phyloP scores from a whole-genome alignment of 2,113 vertebrate species.

The Merops nubicus region DNA sequence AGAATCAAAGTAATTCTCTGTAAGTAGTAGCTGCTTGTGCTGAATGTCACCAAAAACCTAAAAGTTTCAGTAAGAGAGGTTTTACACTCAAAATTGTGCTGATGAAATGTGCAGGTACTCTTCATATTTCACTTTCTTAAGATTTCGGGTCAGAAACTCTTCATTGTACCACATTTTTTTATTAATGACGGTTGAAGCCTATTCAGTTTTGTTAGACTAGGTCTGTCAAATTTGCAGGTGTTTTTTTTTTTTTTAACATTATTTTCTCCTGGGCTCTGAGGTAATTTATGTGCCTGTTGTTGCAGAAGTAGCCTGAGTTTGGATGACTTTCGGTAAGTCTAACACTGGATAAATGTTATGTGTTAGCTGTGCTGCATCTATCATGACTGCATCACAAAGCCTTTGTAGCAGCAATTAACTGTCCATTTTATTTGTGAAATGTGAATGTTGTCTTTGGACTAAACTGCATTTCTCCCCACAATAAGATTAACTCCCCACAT shows the following conservation, averaged over 20 bases:
- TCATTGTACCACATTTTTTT: neutral
- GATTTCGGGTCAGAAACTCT: neutral
- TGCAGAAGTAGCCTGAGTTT: conserved; percentile 97
- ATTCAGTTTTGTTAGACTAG: neutral
- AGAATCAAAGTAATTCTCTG: neutral
- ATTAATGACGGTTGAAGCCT: neutral
- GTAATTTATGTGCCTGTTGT: conserved; percentile 88
- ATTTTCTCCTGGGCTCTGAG: conserved; percentile 63
- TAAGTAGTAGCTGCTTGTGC: neutral
- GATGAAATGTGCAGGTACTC: neutral
- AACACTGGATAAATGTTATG: conserved; percentile 75
- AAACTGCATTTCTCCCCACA: neutral
- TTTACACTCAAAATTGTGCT: neutral
- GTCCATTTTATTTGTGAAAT: neutral
- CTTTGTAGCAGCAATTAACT: conserved; percentile 58
- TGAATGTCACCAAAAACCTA: neutral
- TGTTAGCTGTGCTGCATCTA: conserved; percentile 51
- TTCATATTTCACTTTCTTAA: neutral
- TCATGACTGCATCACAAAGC: conserved; percentile 51
- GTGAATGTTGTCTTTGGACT: neutral
- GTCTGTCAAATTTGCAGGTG: neutral
- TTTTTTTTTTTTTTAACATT: neutral
- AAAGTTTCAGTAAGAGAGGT: neutral
- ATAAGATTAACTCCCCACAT: neutral
- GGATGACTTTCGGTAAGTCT: conserved; percentile 92